These are phyloP conservation scores for Parnassius smintheus DNA, from an alignment of 2,888 invertebrate species.

Conservation along the genomic window DNA sequence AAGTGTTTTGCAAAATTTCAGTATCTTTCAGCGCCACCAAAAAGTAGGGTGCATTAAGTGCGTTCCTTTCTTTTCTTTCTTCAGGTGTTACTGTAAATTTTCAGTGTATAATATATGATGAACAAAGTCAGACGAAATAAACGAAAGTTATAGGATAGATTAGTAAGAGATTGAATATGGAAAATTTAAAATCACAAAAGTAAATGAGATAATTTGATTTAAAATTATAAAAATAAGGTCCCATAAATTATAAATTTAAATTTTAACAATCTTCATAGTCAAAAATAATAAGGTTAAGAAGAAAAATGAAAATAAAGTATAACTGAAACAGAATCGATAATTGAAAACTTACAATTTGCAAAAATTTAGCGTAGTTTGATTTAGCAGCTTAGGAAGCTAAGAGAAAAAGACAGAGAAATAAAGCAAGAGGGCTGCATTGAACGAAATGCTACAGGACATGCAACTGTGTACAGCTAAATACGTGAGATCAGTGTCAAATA, in stretches of 20 bases:
- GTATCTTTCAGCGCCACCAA: constrained; percentile 92
- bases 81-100: constrained; percentile 83
- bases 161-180: no score
- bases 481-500: constrained; percentile 44
- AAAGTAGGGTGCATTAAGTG: constrained; percentile 90
- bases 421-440: constrained; percentile 19
- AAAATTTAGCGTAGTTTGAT: not conserved
- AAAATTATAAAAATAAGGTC: no score
- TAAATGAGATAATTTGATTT: no score
- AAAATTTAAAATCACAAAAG: no score
- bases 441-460: constrained; percentile 19
- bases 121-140: no score
- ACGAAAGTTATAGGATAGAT: no score
- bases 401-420: constrained; percentile 7
- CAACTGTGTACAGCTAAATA: constrained; percentile 17
- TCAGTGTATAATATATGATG: constrained; percentile 1
- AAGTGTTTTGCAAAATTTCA: constrained; percentile 92
- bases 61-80: constrained; percentile 85
- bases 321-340: not conserved
- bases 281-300: not conserved
- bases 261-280: no score
- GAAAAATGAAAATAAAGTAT: not conserved
- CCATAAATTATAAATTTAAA: no score
- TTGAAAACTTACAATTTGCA: not conserved
- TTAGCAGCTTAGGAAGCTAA: constrained; percentile 17